phyloP scores from a whole-genome alignment of 2,113 vertebrate species.

The Lontra canadensis region DNA sequence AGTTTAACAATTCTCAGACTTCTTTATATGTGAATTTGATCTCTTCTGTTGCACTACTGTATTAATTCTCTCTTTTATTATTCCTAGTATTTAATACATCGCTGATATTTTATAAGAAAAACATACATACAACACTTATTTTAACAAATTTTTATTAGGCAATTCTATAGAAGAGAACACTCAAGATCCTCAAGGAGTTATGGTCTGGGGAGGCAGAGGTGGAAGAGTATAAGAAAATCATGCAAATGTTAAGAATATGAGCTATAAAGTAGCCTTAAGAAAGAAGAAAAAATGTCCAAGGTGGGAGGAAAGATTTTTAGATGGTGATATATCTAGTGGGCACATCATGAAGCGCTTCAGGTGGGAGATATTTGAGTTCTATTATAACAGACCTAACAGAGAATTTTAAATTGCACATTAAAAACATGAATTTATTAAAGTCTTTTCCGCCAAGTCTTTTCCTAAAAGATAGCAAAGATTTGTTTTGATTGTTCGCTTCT shows the following conservation, averaged over 20 bases:
- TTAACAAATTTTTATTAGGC: neutral
- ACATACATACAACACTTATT: neutral
- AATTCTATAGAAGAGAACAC: neutral
- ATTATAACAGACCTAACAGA: neutral
- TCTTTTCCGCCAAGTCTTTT: neutral
- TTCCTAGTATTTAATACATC: neutral
- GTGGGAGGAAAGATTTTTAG: neutral
- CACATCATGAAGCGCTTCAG: neutral
- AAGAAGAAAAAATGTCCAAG: neutral
- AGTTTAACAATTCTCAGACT: neutral
- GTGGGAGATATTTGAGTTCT: neutral
- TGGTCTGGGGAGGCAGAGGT: neutral
- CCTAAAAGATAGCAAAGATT: neutral
- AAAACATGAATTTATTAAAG: neutral
- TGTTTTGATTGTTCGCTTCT: neutral
- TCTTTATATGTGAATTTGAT: constrained; percentile 13
- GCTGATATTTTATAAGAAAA: neutral
- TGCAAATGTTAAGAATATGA: neutral
- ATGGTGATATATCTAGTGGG: neutral
- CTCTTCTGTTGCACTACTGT: neutral
- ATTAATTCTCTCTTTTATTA: neutral
- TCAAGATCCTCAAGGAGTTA: neutral
- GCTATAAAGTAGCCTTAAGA: neutral
- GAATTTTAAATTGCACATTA: neutral
- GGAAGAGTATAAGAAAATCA: neutral